A percentile compares a stretch with the other conserved stretches of the same genome.
Evolutionary conservation across 92 coral and sea anemone species (phyloP).

Genomic region (Bergia puertoricense): DNA sequence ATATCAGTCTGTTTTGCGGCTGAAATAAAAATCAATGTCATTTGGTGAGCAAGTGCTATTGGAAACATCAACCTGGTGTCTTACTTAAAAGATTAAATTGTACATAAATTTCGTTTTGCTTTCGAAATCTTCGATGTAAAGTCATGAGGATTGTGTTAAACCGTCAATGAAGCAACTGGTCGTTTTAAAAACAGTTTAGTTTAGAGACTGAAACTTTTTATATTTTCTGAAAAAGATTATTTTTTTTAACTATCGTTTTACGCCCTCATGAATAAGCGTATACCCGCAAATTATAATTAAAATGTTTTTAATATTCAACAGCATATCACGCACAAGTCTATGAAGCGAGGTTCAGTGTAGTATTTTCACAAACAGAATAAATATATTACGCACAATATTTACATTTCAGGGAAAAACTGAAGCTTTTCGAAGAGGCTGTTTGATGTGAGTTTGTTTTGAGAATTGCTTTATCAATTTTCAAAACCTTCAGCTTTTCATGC

Average conservation of each 20-base stretch:
- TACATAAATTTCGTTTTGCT: not conserved
- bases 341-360: not conserved
- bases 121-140: not conserved
- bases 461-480: constrained; percentile 55
- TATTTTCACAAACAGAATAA: too few relatives aligned
- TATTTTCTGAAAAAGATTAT: not conserved
- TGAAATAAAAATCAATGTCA: not conserved
- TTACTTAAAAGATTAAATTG: constrained; percentile 7
- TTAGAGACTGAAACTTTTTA: not conserved
- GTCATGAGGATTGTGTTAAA: not conserved
- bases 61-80: not conserved
- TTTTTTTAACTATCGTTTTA: constrained; percentile 28
- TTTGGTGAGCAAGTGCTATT: not conserved
- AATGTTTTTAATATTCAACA: constrained; percentile 24
- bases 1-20: not conserved
- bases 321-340: constrained; percentile 15
- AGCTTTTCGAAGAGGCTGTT: not conserved
- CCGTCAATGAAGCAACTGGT: not conserved
- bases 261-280: not conserved
- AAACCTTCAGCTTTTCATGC: constrained; percentile 47
- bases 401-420: not conserved
- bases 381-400: not conserved
- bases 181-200: not conserved
- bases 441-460: constrained; percentile 42
- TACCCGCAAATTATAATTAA: constrained; percentile 14